These are phyloP conservation scores for Platysteira castanea DNA, from an alignment of 2,113 vertebrate genomes.

Conservation along the genomic window DNA sequence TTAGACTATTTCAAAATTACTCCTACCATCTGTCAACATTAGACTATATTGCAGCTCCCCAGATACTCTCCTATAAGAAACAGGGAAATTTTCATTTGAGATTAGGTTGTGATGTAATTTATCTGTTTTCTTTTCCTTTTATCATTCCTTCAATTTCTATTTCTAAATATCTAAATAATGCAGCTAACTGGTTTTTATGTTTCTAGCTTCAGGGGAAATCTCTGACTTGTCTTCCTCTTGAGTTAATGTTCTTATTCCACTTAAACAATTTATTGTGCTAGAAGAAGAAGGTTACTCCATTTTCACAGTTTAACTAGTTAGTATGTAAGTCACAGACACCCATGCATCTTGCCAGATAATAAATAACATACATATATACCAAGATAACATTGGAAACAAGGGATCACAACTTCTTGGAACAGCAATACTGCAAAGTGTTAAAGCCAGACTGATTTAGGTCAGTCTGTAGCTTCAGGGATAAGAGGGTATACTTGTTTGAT, in stretches of 20 bases:
- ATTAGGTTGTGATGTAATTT: neutral
- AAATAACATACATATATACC: neutral
- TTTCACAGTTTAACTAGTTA: neutral
- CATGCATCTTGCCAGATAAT: neutral
- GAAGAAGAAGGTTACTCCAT: neutral
- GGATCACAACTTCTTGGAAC: neutral
- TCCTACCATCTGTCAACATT: conserved; percentile 7
- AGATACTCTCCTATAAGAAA: neutral
- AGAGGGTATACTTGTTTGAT: neutral
- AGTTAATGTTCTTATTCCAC: neutral
- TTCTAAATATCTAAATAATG: neutral
- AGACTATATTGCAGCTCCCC: neutral
- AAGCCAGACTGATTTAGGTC: neutral
- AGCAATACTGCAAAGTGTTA: neutral
- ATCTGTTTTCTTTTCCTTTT: neutral
- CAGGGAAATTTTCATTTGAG: neutral
- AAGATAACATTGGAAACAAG: neutral
- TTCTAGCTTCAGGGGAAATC: neutral
- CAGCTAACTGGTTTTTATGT: neutral
- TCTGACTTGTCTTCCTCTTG: neutral
- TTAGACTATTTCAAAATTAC: conserved; percentile 6
- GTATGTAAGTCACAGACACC: neutral
- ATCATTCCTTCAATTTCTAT: neutral
- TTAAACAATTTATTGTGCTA: neutral
- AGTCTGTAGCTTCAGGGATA: neutral